phyloP scores from a whole-genome alignment of 2,113 vertebrate species.

The Fregetta grallaria region DNA sequence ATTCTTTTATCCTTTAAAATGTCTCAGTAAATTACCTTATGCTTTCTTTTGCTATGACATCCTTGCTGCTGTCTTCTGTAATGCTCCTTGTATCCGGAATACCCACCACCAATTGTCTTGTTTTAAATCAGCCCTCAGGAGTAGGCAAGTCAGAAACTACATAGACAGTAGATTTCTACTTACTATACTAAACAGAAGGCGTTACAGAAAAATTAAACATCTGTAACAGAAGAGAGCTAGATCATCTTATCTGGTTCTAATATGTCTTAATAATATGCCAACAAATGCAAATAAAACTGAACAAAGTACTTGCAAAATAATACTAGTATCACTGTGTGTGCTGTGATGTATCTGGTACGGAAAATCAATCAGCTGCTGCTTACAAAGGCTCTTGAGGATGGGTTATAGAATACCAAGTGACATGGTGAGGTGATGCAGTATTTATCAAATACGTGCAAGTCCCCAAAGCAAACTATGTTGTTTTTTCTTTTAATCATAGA shows the following conservation, averaged over 20 bases:
- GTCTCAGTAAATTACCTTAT: neutral
- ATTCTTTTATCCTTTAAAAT: neutral
- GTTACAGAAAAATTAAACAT: neutral
- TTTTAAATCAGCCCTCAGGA: neutral
- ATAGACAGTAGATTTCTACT: neutral
- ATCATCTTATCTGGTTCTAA: neutral
- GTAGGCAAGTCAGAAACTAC: neutral
- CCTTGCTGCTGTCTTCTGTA: neutral
- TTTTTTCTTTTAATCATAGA: neutral
- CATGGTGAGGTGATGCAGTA: neutral
- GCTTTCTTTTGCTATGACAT: neutral
- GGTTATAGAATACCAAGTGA: neutral
- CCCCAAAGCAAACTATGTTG: neutral
- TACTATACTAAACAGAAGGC: neutral
- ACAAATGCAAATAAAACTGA: neutral
- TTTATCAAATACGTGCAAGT: neutral
- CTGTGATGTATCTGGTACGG: neutral
- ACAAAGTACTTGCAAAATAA: neutral
- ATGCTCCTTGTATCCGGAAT: neutral
- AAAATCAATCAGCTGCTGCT: constrained; percentile 6
- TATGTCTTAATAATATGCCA: neutral
- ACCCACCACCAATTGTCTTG: neutral
- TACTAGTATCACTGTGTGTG: neutral
- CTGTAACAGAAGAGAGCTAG: neutral
- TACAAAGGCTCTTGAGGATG: neutral